Conservation (phyloP, 2,888 invertebrate genomes). For the Rhorus exstirpatorius region DNA sequence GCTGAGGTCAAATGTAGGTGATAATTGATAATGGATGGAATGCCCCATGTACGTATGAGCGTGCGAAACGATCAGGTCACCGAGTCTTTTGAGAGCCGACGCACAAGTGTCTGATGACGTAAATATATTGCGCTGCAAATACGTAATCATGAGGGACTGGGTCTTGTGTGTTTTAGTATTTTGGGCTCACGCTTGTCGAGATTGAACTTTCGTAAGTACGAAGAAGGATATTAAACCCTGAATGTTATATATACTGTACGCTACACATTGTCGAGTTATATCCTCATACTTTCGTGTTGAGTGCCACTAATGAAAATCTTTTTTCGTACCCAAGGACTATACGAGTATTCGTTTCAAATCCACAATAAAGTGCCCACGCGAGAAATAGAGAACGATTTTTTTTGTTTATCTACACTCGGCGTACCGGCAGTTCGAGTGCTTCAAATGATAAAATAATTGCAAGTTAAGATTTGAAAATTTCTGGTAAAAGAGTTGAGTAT, state of each 20-base stretch:
- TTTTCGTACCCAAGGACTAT: conserved; percentile 7
- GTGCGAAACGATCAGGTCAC: neutral
- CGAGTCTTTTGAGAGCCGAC: conserved; percentile 1
- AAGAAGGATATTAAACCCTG: conserved; percentile 46
- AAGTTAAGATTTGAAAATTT: too few species aligned
- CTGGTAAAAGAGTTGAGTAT: too few species aligned
- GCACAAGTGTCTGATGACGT: conserved; percentile 30
- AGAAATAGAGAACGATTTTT: neutral
- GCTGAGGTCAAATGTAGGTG: too few species aligned
- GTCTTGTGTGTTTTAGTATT: conserved; percentile 33
- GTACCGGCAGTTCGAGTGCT: too few species aligned
- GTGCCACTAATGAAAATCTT: conserved; percentile 42
- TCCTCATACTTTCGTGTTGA: neutral
- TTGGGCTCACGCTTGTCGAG: conserved; percentile 29
- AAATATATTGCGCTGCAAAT: conserved; percentile 40
- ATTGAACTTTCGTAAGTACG: conserved; percentile 41
- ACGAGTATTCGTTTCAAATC: conserved; percentile 25
- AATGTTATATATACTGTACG: conserved; percentile 43
- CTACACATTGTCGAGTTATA: conserved; percentile 35
- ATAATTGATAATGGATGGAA: too few species aligned
- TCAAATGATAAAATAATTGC: too few species aligned
- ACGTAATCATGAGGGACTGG: neutral
- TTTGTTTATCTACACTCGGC: neutral
- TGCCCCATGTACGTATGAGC: too few species aligned
- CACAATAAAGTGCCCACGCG: neutral